Base-by-base conservation (phyloP, 2,113 vertebrate species). In the Sterna hirundo region DNA sequence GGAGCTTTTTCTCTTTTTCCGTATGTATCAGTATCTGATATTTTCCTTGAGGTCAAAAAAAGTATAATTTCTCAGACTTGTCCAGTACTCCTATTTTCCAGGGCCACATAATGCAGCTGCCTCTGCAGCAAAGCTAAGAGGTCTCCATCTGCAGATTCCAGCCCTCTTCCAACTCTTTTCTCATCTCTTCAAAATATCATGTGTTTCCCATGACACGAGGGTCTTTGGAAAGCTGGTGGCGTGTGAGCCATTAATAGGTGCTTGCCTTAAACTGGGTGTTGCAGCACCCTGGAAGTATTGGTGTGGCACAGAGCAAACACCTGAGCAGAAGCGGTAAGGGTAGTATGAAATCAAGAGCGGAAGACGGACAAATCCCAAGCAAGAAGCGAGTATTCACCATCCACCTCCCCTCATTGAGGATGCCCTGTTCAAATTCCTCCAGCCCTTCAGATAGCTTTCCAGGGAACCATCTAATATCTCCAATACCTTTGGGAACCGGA, bases 271-370 rank as follows among this genome's bases (percentile, higher is more conserved):
- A 13, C 9, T 83, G 15, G 9, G 3, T 7, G 15, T 47, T 64
- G 29, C 32, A 54, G 17, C 13, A 19, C 3, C 20, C 34, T 68
- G 80, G 32, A n/a, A 32, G 22, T 17, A 32, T 2, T 25, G 25
- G 7, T 11, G 36, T 3, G 46, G 27, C 52, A 38, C 4, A 29
- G 44, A 49, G 44, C 0, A 2, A 90, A 68, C 1, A 1, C 44
- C 62, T 78, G 47, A 86, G 76, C 32, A 61, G 49, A 32, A 61
- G 62, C 1, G 0, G 11, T 38, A 51, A 85, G 36, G 7, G n/a
- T 14, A 38, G 51, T 13, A 42, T 3, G 30, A 58, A 76, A 47
- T 54, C 14, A 26, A 64, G 52, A 75, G 55, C 34, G 36, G 36
- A 54, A 55, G 34, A 69, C 16, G 23, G 47, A 12, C 4, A 70